Evolutionary conservation across 2,797 vertebrate genomes (phyloP), one percentile per base, ranked within the genome.

Genomic region (Pelobates cultripes): DNA sequence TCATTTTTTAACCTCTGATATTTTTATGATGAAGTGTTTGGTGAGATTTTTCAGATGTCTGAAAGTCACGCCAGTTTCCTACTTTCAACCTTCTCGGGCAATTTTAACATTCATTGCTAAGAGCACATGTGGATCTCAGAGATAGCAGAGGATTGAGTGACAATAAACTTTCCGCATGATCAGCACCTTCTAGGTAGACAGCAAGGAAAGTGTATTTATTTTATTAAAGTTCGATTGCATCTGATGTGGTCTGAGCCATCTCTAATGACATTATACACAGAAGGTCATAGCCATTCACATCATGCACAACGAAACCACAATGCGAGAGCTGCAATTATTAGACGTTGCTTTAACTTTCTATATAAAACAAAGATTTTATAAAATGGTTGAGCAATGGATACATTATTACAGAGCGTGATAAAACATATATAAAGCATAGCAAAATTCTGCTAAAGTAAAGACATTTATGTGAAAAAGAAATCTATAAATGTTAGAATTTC

Each of bases 21-120:
- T 47, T 85, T 73, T 85, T 79, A 55, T 76, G 81, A 87, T 72
- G 10, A 86, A 82, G 64, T 47, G 1, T 73, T 83, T 81, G 75
- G 87, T 86, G 76, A 86, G 85, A 87, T 87, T 12, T 86, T 86
- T 80, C 47, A 85, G 68, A 79, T 55, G 76, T 73, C 57, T 69
- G 76, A 85, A 84, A 88, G 86, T 69, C 43, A 83, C 53, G 81
- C 76, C 2, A 44, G 12, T 9, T 84, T 78, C 12, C 85, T 79
- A 87, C 86, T 86, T 87, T 86, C 84, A 44, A 55, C 81, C 47
- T 51, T 79, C 53, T 47, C 84, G 79, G 71, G 72, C 80, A 73
- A 66, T 0, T 0, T 81, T 82, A 61, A 63, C 77, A 70, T 82
- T 86, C 75, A 53, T 41, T 55, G 0, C 63, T 43, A 85, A 73